Base-by-base conservation (phyloP, 2,113 vertebrate species). In the Gobius niger region DNA sequence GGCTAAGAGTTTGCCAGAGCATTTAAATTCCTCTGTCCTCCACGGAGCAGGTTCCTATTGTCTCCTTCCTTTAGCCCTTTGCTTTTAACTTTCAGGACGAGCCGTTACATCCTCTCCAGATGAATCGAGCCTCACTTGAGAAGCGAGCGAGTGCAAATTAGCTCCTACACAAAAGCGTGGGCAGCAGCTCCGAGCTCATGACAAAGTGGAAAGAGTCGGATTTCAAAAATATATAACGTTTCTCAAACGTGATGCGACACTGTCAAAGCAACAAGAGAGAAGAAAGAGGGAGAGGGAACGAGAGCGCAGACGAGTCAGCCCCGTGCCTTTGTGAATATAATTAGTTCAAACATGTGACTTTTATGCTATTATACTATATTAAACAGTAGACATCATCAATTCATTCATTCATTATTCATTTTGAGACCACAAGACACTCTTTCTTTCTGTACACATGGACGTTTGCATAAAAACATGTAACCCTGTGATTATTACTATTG, bases 221-320 rank as follows among this genome's bases (percentile, higher is more conserved):
- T 90, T 88, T 87, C 83, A 88, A 79, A 47, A 87, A 81, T 85
- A 81, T 81, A 78, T 84, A 83, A 87, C 76, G 83, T 87, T 86
- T 83, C 85, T 77, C 77, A 84, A 77, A 75, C 54, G 75, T 67
- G 83, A 76, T 63, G 80, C 70, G 12, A 74, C 13, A 70, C 65
- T 8, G 69, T 73, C 77, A 67, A 72, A 82, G 77, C 63, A n/a
- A 68, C 63, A 65, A 19, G 72, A 63, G 15, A 62, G 63, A 62
- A 65, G 49, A 68, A 18, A 54, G 62, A 68, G 64, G 56, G 19
- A 50, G 49, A 67, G 53, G 57, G 15, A 41, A 54, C 15, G 10
- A 18, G 44, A 49, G 49, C 16, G 41, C 9, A n/a, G 34, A 60
- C 5, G 14, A 9, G 14, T 7, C 3, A 44, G 15, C 1, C 40